Base-by-base conservation (phyloP, 92 coral and sea anemone species). In the Phymanthus crucifer region DNA sequence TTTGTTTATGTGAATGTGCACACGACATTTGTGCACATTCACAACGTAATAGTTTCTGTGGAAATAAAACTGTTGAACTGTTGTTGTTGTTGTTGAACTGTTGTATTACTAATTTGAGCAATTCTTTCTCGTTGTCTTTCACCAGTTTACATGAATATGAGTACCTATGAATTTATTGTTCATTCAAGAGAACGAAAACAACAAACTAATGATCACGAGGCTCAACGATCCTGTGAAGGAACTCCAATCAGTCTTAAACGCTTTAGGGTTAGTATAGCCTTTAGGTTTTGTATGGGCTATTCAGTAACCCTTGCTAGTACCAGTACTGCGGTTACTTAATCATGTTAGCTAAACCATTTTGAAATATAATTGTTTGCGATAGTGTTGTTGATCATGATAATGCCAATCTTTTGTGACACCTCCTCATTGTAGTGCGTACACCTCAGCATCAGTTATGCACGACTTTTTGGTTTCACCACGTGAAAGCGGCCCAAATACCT, bases 121-220 rank as follows among this genome's bases (percentile, higher is more conserved):
- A n/a, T 32, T 4, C 5, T 21, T 8, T 11, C 21, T 19, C 17
- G 40, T 65, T 76, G 6, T 31, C 19, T 79, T n/a, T 46, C 57
- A 64, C 66, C 45, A 92, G 97, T 92, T 75, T 92, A 85, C 72
- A 83, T 90, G 48, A 92, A 87, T 69, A 74, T 92, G 46, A 90
- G 91, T 52, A 92, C 97, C 11, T 92, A 92, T 77, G 97, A 92
- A 32, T 92, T 85, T 46, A 90, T 92, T 74, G 89, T 92, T 36
- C 83, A 86, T 66, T 78, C 91, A 40, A 80, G 94, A 75, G 97
- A 92, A 18, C 72, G 50, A 70, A 85, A 86, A 48, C 58, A 80
- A 47, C 84, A 76, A 40, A 27, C 65, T 6, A 70, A 70, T 80
- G 94, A 90, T 57, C 76, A 77, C 12, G 94, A 93, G 33, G 81